These are phyloP conservation scores for Pristionchus exspectatus DNA, from an alignment of 2,888 invertebrate species.

Conservation along the genomic window DNA sequence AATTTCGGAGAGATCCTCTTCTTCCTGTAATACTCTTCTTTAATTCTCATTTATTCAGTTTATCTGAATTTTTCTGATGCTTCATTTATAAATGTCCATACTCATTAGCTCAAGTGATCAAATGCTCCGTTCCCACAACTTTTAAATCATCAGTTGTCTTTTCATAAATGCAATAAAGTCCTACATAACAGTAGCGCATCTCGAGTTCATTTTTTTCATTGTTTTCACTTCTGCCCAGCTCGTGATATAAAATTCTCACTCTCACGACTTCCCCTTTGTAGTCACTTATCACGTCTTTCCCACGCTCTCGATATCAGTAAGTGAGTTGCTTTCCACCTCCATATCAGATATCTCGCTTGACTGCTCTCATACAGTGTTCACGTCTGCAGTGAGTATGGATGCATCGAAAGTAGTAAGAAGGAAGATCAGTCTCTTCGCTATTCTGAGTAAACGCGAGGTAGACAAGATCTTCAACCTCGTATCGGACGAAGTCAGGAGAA, in stretches of 20 bases:
- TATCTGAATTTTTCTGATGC: not conserved
- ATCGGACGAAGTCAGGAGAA: conserved; percentile 4
- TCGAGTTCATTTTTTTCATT: not conserved
- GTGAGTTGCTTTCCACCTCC: not conserved
- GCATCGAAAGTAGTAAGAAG: conserved; percentile 39
- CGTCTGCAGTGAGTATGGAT: conserved; percentile 36
- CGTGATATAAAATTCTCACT: not conserved
- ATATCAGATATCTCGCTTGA: not conserved
- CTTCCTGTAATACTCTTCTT: conserved; percentile 85
- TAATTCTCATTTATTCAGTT: not conserved
- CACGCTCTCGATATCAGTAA: not conserved
- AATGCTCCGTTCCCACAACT: not conserved
- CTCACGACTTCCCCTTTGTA: conserved; percentile 42
- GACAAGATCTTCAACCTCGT: conserved; percentile 48
- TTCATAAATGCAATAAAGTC: not conserved
- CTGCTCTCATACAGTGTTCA: not conserved
- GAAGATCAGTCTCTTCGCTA: conserved; percentile 50
- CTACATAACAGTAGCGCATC: not conserved
- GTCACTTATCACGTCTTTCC: not conserved
- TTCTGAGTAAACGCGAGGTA: conserved; percentile 11
- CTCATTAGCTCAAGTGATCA: not conserved
- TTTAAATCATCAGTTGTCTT: not conserved
- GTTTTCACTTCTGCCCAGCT: not conserved
- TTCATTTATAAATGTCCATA: not conserved
- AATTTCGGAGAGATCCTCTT: conserved; percentile 99